phyloP scores from a whole-genome alignment of 2,888 invertebrate species.

The Dicranocentrus wangi region DNA sequence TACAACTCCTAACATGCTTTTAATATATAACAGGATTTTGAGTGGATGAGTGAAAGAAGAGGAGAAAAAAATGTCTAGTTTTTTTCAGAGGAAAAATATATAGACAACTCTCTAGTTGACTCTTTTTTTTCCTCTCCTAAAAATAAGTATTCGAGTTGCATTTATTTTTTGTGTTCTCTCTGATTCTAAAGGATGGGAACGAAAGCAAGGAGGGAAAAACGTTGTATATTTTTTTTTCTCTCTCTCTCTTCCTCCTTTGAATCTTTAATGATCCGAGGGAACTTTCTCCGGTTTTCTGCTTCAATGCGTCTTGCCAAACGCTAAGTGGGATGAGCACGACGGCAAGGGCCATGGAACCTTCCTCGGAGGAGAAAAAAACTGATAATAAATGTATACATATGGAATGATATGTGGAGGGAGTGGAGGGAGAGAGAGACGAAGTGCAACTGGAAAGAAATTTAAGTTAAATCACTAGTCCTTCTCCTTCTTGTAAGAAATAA shows the following conservation, averaged over 20 bases:
- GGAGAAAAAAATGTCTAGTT: neutral
- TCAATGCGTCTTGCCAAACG: constrained; percentile 20
- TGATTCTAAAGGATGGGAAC: constrained; percentile 19
- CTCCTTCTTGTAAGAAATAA: no score
- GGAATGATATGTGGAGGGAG: no score
- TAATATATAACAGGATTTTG: constrained; percentile 6
- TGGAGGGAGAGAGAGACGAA: no score
- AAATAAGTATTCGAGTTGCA: constrained; percentile 13
- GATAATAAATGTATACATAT: no score
- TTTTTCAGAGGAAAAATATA: no score
- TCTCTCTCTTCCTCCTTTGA: constrained; percentile 35
- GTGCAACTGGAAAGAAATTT: no score
- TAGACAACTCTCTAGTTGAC: neutral
- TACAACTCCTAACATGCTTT: no score
- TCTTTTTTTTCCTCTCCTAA: neutral
- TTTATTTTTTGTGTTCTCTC: constrained; percentile 11
- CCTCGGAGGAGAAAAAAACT: no score
- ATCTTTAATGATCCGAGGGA: constrained; percentile 43
- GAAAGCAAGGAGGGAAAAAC: neutral
- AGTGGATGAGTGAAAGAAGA: constrained; percentile 16
- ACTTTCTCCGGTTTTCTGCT: constrained; percentile 35
- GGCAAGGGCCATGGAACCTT: no score
- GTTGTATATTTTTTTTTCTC: constrained; percentile 32
- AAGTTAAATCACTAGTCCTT: no score
- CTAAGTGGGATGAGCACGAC: constrained; percentile 10